phyloP scores from a whole-genome alignment of 2,888 invertebrate species.

The Dynastes tityus region DNA sequence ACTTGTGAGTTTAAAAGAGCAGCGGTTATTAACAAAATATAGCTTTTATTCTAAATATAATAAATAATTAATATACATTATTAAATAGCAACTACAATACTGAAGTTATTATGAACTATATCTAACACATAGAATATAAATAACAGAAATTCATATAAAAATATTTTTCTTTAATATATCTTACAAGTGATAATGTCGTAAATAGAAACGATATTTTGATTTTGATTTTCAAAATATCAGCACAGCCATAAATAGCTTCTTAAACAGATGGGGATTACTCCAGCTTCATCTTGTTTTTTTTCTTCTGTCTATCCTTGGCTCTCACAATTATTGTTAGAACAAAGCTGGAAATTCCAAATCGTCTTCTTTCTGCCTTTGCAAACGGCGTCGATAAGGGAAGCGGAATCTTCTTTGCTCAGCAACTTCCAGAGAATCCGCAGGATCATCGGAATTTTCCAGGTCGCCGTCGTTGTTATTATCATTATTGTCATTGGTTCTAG shows the following conservation, averaged over 20 bases:
- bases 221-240: background rate
- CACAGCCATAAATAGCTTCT: background rate
- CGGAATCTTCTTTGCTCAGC: conserved; percentile 24
- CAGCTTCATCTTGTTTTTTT: background rate
- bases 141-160: no score
- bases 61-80: no score
- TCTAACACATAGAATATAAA: no score
- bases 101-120: no score
- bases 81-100: no score
- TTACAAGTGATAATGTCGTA: no score
- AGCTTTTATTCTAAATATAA: no score
- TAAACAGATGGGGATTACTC: background rate
- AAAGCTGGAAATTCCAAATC: conserved; percentile 21
- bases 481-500: background rate
- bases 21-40: no score
- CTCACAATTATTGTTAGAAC: conserved; percentile 13
- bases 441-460: background rate
- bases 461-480: background rate
- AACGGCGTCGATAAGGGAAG: conserved; percentile 15
- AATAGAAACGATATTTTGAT: no score
- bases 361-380: conserved; percentile 5
- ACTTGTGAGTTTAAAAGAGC: no score
- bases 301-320: background rate
- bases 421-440: conserved; percentile 10
- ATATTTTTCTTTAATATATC: no score